phyloP scores from a whole-genome alignment of 2,113 vertebrate genomes.

The Sceloporus undulatus region DNA sequence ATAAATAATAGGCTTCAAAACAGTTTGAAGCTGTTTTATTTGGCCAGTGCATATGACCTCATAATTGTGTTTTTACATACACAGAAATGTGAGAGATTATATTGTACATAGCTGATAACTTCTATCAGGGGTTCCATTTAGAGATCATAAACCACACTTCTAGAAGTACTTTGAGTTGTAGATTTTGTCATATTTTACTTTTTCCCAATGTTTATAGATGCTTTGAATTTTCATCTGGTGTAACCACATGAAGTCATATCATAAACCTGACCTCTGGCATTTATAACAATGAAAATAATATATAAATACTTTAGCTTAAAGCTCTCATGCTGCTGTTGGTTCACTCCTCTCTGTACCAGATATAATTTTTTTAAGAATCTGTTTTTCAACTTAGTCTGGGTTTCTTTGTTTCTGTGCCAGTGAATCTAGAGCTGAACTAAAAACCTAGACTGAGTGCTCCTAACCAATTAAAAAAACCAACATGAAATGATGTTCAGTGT shows the following conservation, averaged over 20 bases:
- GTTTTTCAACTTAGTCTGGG: neutral
- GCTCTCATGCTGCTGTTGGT: neutral
- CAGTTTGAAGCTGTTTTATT: no score
- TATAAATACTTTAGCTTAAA: neutral
- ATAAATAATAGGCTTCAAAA: no score
- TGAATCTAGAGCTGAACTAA: conserved; percentile 4
- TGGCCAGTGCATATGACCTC: no score
- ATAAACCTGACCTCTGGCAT: neutral
- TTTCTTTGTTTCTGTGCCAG: conserved; percentile 1
- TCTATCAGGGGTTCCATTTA: no score
- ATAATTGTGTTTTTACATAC: no score
- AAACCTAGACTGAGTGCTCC: neutral
- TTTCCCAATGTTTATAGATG: neutral
- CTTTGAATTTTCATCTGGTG: neutral
- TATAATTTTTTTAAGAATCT: neutral
- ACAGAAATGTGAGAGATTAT: no score
- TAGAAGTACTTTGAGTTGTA: no score
- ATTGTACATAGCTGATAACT: no score
- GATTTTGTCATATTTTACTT: neutral
- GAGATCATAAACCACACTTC: no score
- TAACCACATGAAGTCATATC: neutral
- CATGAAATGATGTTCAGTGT: conserved; percentile 20
- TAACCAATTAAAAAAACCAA: conserved; percentile 16
- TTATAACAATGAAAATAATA: neutral
- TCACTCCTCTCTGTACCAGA: neutral